Evolutionary conservation across 2,888 invertebrate species (phyloP), one percentile per base, ranked within the genome.

Genomic region (Antitype chi): DNA sequence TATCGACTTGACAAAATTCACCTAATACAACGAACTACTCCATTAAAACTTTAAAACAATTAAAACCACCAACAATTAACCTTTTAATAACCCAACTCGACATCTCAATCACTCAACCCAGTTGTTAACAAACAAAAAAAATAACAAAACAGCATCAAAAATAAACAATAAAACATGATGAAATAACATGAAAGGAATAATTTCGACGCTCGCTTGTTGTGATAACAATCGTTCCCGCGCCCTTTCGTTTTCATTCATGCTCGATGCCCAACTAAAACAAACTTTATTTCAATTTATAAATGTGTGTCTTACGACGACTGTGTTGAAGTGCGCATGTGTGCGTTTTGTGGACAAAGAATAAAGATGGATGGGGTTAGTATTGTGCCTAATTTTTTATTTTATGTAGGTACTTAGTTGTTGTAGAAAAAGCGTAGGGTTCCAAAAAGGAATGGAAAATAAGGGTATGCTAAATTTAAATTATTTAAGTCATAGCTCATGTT

Each of bases 231-330:
- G 82, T 73, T 82, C 75, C 80, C 70, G 84, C 89, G 91, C 93
- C 94, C 94, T 96, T 95, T 96, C 96, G 90, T 93, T 96, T 95
- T 95, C 96, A 95, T 95, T 95, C 95, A 95, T 93, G 94, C 94
- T 93, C 93, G 93, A 92, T 95, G 94, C 94, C 94, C 95, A 96
- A 96, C 96, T 96, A 96, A 96, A 96, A 95, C 95, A 94, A 96
- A 96, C 95, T 96, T 96, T 95, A 96, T 96, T 96, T 95, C 95
- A 94, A 94, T 95, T 95, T 94, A 92, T 93, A 91, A 92, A 91
- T 95, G 95, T 96, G 95, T 94, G 95, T 91, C 87, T 94, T 90
- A 89, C 91, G 87, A 87, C 89, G 89, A 84, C 75, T 9, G 7
- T 70, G 81, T 87, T 88, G 82, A 75, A 90, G 83, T 95, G 94